A percentile compares a stretch with the other conserved stretches of the same genome.
Conservation (phyloP, 2,888 invertebrate genomes). For the Allacma fusca region DNA sequence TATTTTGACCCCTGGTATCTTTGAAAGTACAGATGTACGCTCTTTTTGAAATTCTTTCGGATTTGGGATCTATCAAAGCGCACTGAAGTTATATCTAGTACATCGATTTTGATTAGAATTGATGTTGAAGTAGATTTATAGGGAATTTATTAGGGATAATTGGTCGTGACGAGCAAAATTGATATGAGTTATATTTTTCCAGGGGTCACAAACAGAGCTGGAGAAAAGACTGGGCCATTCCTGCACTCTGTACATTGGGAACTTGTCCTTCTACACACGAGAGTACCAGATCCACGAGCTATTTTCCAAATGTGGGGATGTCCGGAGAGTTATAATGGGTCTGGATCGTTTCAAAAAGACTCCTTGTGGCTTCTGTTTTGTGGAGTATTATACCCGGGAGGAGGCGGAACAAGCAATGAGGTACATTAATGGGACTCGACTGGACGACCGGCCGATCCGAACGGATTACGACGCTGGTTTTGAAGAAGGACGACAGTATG, state of each 20-base stretch:
- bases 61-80: no score
- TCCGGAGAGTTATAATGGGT: conserved; percentile 95
- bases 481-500: conserved; percentile 95
- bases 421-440: conserved; percentile 92
- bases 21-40: no score
- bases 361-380: conserved; percentile 99
- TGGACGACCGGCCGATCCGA: conserved; percentile 95
- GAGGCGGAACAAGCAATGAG: conserved; percentile 71
- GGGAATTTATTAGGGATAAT: background rate
- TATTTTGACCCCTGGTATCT: no score
- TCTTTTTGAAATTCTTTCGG: no score
- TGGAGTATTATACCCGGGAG: conserved; percentile 77
- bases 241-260: conserved; percentile 93
- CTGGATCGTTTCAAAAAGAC: conserved; percentile 97
- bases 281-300: conserved; percentile 98
- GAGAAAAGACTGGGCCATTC: conserved; percentile 78
- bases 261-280: conserved; percentile 97
- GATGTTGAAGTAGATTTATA: background rate
- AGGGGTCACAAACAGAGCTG: conserved; percentile 90
- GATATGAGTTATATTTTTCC: conserved; percentile 54
- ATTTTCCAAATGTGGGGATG: conserved; percentile 94
- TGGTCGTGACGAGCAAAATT: background rate
- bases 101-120: no score
- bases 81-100: no score
- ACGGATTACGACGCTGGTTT: conserved; percentile 99